These are phyloP conservation scores for Plagiodera versicolora DNA, from an alignment of 2,888 invertebrate species.

Conservation along the genomic window DNA sequence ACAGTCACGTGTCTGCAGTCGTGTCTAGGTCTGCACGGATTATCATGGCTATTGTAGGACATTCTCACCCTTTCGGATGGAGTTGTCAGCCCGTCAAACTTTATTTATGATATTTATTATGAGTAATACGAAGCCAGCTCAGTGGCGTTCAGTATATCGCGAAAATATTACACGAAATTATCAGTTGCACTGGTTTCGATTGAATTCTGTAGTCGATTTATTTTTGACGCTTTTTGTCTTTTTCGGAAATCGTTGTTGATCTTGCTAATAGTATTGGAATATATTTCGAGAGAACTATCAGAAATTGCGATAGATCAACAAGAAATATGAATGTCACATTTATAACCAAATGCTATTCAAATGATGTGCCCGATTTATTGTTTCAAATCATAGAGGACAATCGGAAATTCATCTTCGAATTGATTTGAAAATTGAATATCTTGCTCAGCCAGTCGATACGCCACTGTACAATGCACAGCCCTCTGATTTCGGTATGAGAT, in stretches of 20 bases:
- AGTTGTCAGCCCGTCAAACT: conserved; percentile 46
- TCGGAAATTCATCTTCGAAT: background rate
- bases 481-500: conserved; percentile 17
- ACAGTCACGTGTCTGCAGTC: conserved; percentile 47
- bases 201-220: no score
- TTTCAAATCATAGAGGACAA: no score
- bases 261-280: no score
- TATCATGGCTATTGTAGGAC: conserved; percentile 44
- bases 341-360: no score
- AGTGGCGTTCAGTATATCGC: conserved; percentile 12
- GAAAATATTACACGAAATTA: no score
- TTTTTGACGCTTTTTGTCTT: no score
- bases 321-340: no score
- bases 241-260: no score
- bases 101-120: conserved; percentile 43
- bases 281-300: no score
- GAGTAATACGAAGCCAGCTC: conserved; percentile 31
- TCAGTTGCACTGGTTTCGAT: no score
- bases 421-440: background rate
- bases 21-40: conserved; percentile 45
- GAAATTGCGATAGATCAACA: no score
- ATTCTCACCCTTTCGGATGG: conserved; percentile 46
- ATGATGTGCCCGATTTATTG: no score
- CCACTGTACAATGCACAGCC: conserved; percentile 9
- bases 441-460: background rate